Evolutionary conservation across 2,113 vertebrate genomes (phyloP), one percentile per base, ranked within the genome.

Genomic region (Neoarius graeffei): DNA sequence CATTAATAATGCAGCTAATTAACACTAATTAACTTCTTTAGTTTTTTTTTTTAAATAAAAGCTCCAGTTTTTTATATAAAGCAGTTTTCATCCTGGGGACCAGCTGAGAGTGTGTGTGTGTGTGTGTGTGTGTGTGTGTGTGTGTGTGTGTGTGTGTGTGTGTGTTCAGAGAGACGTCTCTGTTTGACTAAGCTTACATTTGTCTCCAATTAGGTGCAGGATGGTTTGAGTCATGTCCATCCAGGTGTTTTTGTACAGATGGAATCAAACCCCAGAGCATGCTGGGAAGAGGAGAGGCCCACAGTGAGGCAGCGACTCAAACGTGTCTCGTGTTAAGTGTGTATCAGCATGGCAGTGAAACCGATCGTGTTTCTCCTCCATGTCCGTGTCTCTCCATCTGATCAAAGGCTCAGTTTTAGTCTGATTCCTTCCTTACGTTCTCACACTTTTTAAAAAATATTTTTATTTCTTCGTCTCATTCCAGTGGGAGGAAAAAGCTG

Each of bases 391-490:
- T 79, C 84, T 71, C 71, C 69, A 62, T 50, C n/a, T 86, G 91
- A 92, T 92, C 90, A 92, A 91, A 93, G 92, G 69, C 84, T 66
- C 9, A 0, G 59, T 59, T 71, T 62, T 7, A 48, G 15, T 48
- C 54, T 86, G 85, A 89, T 87, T 74, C 81, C 88, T 85, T 86
- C 83, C 84, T 81, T 90, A 56, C 76, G 25, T 62, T 64, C 85
- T 62, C 8, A 7, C 76, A 81, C 15, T 90, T 85, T 42, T 42
- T 42, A 42, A 42, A 42, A 4, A 42, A 90, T 91, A 85, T 91
- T 88, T 77, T 85, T 81, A 91, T 85, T 91, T 89, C 89, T 91
- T 88, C 88, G 86, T 83, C 62, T 87, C 82, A 83, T 42, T 87
- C 87, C 81, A 86, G 89, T 85, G 52, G 76, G 52, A 80, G 52